Conservation (phyloP, 92 coral and sea anemone species). For the Plumapathes pennacea region DNA sequence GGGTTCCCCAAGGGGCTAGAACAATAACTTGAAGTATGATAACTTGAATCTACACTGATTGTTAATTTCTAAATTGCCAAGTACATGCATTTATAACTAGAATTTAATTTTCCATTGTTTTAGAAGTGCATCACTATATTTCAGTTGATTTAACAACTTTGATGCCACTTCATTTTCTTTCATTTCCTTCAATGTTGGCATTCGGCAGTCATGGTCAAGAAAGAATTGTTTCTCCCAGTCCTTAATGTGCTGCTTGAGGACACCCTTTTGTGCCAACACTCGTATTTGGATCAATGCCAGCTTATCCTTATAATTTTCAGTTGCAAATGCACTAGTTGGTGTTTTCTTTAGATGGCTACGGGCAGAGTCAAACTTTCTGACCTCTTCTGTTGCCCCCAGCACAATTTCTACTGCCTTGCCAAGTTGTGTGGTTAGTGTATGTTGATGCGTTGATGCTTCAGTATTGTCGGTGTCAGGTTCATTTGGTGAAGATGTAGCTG, state of each 20-base stretch:
- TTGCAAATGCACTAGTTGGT: slow-evolving; percentile 5
- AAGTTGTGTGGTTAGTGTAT: slow-evolving; percentile 7
- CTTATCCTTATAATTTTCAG: slow-evolving; percentile 18
- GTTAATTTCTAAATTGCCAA: too few species aligned
- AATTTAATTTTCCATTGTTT: too few species aligned
- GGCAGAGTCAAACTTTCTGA: slow-evolving; percentile 8
- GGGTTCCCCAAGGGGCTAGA: too few species aligned
- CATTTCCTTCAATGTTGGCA: slow-evolving; percentile 39
- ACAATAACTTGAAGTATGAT: too few species aligned
- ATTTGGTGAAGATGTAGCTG: neutral
- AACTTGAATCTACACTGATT: too few species aligned
- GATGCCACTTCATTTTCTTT: too few species aligned
- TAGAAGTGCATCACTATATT: too few species aligned
- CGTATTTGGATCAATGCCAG: slow-evolving; percentile 37
- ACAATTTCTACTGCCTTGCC: slow-evolving; percentile 14
- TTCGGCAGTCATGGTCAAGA: slow-evolving; percentile 22
- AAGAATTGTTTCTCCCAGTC: slow-evolving; percentile 44
- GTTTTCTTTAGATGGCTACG: neutral
- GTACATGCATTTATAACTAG: too few species aligned
- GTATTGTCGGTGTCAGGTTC: neutral
- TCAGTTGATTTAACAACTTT: too few species aligned
- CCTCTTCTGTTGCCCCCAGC: slow-evolving; percentile 17
- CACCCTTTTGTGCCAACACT: slow-evolving; percentile 29
- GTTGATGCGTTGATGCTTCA: slow-evolving; percentile 5
- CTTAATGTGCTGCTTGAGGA: slow-evolving; percentile 18